Base-by-base conservation (phyloP, 2,113 vertebrate species). In the Eulacestoma nigropectus region DNA sequence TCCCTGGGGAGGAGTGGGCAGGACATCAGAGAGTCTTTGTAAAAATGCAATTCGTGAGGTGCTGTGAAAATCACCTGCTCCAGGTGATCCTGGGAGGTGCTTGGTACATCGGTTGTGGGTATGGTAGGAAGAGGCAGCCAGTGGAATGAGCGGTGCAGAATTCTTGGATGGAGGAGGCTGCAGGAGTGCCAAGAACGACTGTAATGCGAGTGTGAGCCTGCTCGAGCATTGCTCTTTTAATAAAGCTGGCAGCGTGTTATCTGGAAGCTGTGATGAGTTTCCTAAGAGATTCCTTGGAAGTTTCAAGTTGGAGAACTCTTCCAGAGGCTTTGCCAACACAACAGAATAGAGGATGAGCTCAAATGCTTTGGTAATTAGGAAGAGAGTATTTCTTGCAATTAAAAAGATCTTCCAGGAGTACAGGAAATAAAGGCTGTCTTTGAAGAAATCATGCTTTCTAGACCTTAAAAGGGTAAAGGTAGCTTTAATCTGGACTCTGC, bases 181-280 rank as follows among this genome's bases (percentile, higher is more conserved):
- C 75, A 13, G 87, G 64, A 81, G 72, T 86, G 90, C 92, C 96
- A 93, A 84, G 90, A 95, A 94, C 88, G 93, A 69, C 78, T 95
- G 91, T 72, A 82, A 78, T 90, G 95, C 44, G 8, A 89, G 90
- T 37, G 26, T 8, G 35, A 96, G 93, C 90, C 88, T 90, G 92
- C 72, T 80, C 11, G 3, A 63, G 83, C 76, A 30, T 39, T 74
- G 90, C 83, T 88, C 96, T 88, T 90, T 88, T 73, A 77, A 65
- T 81, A 86, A 94, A 80, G 67, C 85, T 95, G 93, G 95, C 96
- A 94, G 87, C 2, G 0, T 39, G 39, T 89, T 95, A 85, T 91
- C 91, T 96, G 95, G 87, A 92, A 92, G 90, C 79, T 88, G 72
- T 49, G 53, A 63, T 59, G 88, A 88, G 79, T 90, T 93, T 95